Conservation (phyloP, 2,797 vertebrate genomes). For the Chaetophractus vellerosus region DNA sequence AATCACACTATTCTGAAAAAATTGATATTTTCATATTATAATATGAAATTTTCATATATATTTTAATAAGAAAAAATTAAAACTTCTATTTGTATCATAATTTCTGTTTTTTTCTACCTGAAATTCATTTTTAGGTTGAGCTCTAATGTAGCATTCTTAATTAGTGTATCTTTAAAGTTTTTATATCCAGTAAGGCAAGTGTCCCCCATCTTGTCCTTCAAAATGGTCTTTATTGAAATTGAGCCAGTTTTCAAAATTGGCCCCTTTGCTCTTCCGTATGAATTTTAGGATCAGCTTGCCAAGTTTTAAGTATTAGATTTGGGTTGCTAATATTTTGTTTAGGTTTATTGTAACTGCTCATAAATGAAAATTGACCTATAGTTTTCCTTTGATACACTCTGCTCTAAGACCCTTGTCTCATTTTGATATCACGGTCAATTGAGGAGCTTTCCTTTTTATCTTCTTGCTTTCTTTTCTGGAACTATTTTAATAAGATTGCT, state of each 20-base stretch:
- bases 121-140: slow-evolving; percentile 4
- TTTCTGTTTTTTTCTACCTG: background rate
- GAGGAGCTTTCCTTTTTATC: background rate
- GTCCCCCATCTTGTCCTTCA: background rate
- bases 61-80: slow-evolving; percentile 24
- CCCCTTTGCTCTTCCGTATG: background rate
- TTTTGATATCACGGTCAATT: background rate
- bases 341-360: background rate
- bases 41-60: no score
- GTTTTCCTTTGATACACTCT: background rate
- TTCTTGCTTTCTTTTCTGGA: background rate
- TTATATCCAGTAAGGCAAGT: background rate
- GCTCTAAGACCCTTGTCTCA: background rate
- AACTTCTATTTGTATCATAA: background rate
- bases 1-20: slow-evolving; percentile 42
- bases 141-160: background rate
- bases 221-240: background rate
- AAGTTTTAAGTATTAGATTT: background rate
- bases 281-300: background rate
- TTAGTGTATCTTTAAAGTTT: background rate
- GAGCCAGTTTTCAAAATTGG: background rate
- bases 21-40: background rate
- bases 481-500: background rate
- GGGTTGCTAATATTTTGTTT: background rate
- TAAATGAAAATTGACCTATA: background rate